Conservation (phyloP, 2,113 vertebrate species). For the Gopherus flavomarginatus region DNA sequence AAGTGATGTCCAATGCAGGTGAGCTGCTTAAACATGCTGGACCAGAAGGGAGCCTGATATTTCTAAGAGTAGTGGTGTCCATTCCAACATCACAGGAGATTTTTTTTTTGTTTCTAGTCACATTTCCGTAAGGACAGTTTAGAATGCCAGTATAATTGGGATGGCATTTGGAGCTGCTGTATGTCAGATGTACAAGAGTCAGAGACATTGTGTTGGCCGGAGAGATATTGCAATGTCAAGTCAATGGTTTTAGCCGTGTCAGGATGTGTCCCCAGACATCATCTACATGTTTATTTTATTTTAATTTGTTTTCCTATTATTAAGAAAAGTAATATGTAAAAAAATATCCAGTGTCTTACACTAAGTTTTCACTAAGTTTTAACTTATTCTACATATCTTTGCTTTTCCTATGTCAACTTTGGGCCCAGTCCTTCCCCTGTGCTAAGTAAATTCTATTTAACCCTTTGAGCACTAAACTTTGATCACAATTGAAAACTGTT, state of each 20-base stretch:
- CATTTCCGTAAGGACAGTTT: conserved; percentile 55
- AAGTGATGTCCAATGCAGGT: neutral
- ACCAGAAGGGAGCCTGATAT: neutral
- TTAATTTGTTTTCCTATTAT: conserved; percentile 1
- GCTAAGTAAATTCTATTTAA: neutral
- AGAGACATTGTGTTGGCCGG: conserved; percentile 36
- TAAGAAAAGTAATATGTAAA: neutral
- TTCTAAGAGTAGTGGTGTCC: neutral
- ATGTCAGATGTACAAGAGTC: conserved; percentile 38
- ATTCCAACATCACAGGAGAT: conserved; percentile 1
- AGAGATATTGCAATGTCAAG: conserved; percentile 59
- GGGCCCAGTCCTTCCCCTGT: neutral
- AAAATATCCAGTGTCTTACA: neutral
- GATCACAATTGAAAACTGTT: neutral
- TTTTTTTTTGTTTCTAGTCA: conserved; percentile 30
- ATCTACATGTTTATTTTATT: neutral
- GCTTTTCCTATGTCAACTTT: neutral
- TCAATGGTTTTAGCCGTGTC: conserved; percentile 53
- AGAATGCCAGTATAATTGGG: conserved; percentile 51
- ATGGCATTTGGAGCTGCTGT: conserved; percentile 65
- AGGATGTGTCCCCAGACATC: conserved; percentile 28
- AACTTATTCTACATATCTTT: neutral
- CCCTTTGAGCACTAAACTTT: neutral
- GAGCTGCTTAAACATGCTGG: neutral
- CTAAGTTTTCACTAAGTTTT: neutral